phyloP scores from a whole-genome alignment of 2,113 vertebrate genomes.

The Odobenus rosmarus region DNA sequence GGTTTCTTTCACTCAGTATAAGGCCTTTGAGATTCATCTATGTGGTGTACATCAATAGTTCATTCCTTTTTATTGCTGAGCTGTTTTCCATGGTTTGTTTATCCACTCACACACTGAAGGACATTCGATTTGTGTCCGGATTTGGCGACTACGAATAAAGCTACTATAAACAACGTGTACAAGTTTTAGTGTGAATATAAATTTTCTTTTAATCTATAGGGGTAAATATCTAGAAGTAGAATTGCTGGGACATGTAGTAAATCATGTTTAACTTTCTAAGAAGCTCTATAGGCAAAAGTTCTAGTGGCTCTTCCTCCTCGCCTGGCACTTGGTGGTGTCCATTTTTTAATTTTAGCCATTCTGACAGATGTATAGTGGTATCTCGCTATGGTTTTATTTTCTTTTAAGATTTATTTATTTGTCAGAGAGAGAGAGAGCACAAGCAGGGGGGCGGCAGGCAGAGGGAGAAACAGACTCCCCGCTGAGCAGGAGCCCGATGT shows the following conservation, averaged over 20 bases:
- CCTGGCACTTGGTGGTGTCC: not conserved
- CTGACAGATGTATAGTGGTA: not conserved
- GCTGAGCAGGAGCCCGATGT: too few species aligned
- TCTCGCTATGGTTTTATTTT: not conserved
- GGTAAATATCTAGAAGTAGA: not conserved
- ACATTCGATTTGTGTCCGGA: not conserved
- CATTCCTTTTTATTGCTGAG: constrained; percentile 4
- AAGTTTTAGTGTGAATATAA: not conserved
- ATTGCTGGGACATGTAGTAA: not conserved
- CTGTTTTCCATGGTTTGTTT: constrained; percentile 13
- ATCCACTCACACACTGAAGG: not conserved
- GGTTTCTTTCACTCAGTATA: not conserved
- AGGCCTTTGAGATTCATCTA: not conserved
- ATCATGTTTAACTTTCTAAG: constrained; percentile 17
- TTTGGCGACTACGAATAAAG: constrained; percentile 27
- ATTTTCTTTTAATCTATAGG: not conserved
- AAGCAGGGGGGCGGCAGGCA: too few species aligned
- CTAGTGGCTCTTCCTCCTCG: not conserved
- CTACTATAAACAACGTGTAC: not conserved
- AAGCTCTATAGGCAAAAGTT: constrained; percentile 13
- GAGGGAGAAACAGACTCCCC: too few species aligned
- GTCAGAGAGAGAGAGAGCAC: too few species aligned
- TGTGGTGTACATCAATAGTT: not conserved
- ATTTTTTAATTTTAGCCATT: not conserved
- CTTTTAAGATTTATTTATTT: too few species aligned